A percentile compares a stretch with the other conserved stretches of the same genome.
Conservation (phyloP, 1,140 invertebrate species). For the Zaprionus inermis region DNA sequence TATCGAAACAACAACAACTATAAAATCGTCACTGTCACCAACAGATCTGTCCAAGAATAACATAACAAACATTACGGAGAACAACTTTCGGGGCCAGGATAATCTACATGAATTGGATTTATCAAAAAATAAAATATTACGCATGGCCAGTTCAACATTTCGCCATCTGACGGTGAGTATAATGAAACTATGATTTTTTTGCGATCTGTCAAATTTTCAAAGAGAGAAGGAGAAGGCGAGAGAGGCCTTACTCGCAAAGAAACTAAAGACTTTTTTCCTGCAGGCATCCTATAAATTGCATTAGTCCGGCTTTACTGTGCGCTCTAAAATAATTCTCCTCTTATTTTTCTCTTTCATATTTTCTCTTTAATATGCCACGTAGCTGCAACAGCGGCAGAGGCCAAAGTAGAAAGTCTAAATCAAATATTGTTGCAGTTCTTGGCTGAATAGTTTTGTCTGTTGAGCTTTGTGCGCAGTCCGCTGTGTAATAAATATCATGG, state of each 20-base stretch:
- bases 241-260: neutral
- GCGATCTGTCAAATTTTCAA: neutral
- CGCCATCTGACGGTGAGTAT: constrained; percentile 86
- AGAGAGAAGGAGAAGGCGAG: neutral
- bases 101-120: constrained; percentile 92
- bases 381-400: neutral
- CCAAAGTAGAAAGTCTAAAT: constrained; percentile 23
- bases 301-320: neutral
- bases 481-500: constrained; percentile 71
- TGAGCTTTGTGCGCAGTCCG: constrained; percentile 12
- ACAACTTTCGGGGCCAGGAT: constrained; percentile 92
- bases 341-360: neutral
- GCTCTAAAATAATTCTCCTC: constrained; percentile 1
- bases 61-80: constrained; percentile 89
- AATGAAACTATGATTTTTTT: neutral
- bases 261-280: neutral
- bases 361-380: constrained; percentile 24
- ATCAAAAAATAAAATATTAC: constrained; percentile 91
- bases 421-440: constrained; percentile 53
- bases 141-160: constrained; percentile 91
- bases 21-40: constrained; percentile 19
- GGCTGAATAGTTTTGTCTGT: constrained; percentile 37
- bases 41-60: constrained; percentile 90
- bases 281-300: neutral
- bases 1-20: constrained; percentile 1